Conservation (phyloP, 2,888 invertebrate species). For the Tipula confusa region DNA sequence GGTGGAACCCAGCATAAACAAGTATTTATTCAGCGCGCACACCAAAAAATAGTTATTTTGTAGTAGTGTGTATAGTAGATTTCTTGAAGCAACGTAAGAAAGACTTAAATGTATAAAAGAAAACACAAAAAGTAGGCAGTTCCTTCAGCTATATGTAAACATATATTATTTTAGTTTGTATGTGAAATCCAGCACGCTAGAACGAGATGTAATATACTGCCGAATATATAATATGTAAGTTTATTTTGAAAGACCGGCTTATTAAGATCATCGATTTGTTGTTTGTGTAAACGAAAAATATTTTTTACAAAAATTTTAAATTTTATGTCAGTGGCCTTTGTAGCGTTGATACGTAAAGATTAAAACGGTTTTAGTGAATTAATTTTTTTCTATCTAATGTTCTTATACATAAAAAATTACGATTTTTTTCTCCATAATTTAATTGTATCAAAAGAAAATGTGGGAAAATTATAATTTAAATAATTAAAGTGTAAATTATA, state of each 20-base stretch:
- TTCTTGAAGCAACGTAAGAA: not conserved
- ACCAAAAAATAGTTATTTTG: not conserved
- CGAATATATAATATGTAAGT: not conserved
- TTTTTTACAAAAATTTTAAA: not conserved
- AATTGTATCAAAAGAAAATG: not conserved
- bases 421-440: not conserved
- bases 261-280: not conserved
- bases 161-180: slow-evolving; percentile 13
- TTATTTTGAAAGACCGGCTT: not conserved
- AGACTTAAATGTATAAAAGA: not conserved
- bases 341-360: slow-evolving; percentile 33
- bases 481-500: not conserved
- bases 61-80: not conserved
- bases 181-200: slow-evolving; percentile 30
- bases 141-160: not conserved
- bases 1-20: not conserved
- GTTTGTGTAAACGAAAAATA: slow-evolving; percentile 13
- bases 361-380: not conserved
- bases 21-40: not conserved
- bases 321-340: slow-evolving; percentile 36
- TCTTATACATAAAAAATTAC: no score
- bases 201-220: not conserved
- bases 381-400: not conserved
- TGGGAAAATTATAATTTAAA: not conserved
- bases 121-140: no score